These are phyloP conservation scores for Pomacea maculata DNA, from an alignment of 1,140 invertebrate species.

Conservation along the genomic window DNA sequence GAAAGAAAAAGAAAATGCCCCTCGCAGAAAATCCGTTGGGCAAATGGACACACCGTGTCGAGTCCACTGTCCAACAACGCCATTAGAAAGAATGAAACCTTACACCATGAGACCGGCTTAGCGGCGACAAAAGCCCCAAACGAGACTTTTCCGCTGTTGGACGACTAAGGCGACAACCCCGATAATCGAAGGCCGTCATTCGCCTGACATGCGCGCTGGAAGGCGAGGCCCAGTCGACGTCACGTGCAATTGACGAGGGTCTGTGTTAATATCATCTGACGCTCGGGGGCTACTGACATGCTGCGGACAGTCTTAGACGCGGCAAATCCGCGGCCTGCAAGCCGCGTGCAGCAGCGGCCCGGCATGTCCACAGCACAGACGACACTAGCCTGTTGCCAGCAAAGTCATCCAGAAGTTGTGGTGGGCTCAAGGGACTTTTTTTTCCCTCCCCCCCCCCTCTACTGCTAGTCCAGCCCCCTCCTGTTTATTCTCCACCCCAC, in stretches of 20 bases:
- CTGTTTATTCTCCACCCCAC: too few species aligned
- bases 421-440: background rate
- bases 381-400: background rate
- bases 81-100: too few species aligned
- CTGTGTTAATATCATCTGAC: constrained; percentile 16
- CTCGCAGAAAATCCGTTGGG: background rate
- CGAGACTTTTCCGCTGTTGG: constrained; percentile 8
- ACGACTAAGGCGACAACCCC: constrained; percentile 5
- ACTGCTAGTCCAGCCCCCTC: too few species aligned
- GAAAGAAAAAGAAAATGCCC: background rate
- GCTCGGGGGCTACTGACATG: constrained; percentile 6
- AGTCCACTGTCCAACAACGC: too few species aligned
- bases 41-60: constrained; percentile 11
- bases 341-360: background rate
- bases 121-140: constrained; percentile 3
- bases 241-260: constrained; percentile 14
- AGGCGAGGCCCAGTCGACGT: background rate
- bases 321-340: constrained; percentile 4
- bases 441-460: background rate
- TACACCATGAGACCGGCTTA: too few species aligned
- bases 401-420: background rate
- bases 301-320: constrained; percentile 13
- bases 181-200: constrained; percentile 16
- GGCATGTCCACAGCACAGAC: background rate
- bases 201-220: constrained; percentile 13